phyloP scores from a whole-genome alignment of 2,113 vertebrate species.

The Hippolais icterina region DNA sequence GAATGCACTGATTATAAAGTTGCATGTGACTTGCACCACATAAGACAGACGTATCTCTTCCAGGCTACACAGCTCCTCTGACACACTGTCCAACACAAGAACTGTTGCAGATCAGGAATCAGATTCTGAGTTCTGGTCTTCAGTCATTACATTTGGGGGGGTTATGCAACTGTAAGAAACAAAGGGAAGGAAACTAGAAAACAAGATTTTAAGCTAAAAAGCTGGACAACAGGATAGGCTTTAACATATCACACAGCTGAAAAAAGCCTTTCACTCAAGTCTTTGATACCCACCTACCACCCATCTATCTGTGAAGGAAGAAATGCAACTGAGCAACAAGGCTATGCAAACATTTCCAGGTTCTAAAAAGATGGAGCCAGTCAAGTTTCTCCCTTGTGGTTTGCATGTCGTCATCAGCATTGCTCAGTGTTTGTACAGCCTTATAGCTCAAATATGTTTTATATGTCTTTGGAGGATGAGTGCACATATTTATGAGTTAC shows the following conservation, averaged over 20 bases:
- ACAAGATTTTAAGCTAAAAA: not conserved
- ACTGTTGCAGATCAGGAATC: not conserved
- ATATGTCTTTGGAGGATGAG: conserved; percentile 51
- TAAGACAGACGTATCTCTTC: not conserved
- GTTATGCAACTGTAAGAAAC: not conserved
- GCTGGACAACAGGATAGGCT: not conserved
- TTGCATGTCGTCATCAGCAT: conserved; percentile 49
- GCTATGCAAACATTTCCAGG: conserved; percentile 53
- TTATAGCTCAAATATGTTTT: conserved; percentile 65
- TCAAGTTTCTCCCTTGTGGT: conserved; percentile 40
- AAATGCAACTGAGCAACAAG: not conserved
- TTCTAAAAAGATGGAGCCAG: conserved; percentile 40
- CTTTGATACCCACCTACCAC: not conserved
- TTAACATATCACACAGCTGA: not conserved
- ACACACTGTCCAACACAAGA: not conserved
- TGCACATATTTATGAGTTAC: conserved; percentile 56
- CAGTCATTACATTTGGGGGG: fast-evolving
- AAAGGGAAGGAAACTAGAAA: not conserved
- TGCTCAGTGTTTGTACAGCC: conserved; percentile 53
- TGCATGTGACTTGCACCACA: not conserved
- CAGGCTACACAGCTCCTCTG: not conserved
- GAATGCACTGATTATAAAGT: not conserved
- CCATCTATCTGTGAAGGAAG: not conserved
- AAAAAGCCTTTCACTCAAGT: not conserved
- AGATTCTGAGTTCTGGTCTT: not conserved